Conservation (phyloP, 2,888 invertebrate genomes). For the Isotomurus palustris region DNA sequence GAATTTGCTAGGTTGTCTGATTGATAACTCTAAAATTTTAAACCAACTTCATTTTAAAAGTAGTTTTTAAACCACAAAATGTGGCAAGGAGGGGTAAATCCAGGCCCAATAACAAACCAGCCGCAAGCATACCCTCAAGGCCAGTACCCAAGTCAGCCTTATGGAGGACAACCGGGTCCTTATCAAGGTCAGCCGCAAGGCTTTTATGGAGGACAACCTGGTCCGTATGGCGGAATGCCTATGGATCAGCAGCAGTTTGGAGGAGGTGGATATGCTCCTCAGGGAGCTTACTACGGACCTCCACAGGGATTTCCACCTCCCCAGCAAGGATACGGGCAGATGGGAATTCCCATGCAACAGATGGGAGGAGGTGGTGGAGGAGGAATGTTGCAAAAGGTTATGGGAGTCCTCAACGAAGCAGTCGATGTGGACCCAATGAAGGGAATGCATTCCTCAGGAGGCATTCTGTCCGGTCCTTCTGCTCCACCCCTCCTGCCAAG, state of each 20-base stretch:
- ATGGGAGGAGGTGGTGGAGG: not conserved
- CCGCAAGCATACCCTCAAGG: not conserved
- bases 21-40: not conserved
- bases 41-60: not conserved
- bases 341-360: not conserved
- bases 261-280: no score
- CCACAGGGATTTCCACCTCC: not conserved
- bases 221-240: no score
- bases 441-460: slow-evolving; percentile 4
- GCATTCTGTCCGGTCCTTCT: not conserved
- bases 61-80: no score
- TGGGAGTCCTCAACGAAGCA: slow-evolving; percentile 7
- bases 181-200: no score
- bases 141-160: no score
- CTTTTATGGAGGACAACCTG: no score
- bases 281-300: not conserved
- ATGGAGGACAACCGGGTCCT: no score
- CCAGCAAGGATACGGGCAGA: not conserved
- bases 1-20: no score
- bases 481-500: slow-evolving; percentile 3
- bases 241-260: no score
- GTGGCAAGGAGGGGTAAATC: not conserved
- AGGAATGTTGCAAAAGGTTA: slow-evolving; percentile 5
- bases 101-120: not conserved
- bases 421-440: slow-evolving; percentile 10